These are phyloP conservation scores for Litocranius walleri DNA, from an alignment of 2,113 vertebrate genomes.

Conservation along the genomic window DNA sequence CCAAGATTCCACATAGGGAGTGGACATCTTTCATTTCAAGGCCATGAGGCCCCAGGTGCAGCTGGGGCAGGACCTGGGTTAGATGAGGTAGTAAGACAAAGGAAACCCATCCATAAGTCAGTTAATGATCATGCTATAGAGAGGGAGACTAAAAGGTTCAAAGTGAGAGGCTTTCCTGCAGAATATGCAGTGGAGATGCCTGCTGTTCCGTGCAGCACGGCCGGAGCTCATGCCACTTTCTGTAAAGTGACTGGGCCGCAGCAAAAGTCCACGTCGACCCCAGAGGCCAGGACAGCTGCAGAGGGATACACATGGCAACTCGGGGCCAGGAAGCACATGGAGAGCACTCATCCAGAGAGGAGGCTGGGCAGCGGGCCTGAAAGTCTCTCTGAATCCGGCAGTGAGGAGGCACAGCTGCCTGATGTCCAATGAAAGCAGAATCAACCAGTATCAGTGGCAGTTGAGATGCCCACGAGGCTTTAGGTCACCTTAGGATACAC, in stretches of 20 bases:
- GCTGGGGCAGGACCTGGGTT: background rate
- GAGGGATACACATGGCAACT: fast-evolving
- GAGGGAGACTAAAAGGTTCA: background rate
- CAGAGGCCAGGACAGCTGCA: background rate
- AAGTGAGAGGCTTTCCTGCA: background rate
- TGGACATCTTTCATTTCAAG: background rate
- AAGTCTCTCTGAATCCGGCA: background rate
- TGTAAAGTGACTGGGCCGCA: background rate
- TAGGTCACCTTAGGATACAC: background rate
- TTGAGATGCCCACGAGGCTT: background rate
- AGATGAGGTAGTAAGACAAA: background rate
- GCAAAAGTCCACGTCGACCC: fast-evolving
- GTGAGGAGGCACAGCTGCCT: background rate
- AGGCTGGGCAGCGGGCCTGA: background rate
- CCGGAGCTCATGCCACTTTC: background rate
- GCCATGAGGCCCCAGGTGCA: background rate
- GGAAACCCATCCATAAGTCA: too few relatives aligned
- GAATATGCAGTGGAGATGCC: background rate
- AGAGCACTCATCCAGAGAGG: background rate
- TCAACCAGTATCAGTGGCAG: too few relatives aligned
- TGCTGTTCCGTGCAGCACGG: background rate
- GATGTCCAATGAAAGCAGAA: background rate
- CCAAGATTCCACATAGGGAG: background rate
- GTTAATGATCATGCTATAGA: background rate
- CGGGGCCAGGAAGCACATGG: background rate